A percentile compares a stretch with the other conserved stretches of the same genome.
Evolutionary conservation across 1,140 invertebrate genomes (phyloP).

Genomic region (Euura saliciscinereae): DNA sequence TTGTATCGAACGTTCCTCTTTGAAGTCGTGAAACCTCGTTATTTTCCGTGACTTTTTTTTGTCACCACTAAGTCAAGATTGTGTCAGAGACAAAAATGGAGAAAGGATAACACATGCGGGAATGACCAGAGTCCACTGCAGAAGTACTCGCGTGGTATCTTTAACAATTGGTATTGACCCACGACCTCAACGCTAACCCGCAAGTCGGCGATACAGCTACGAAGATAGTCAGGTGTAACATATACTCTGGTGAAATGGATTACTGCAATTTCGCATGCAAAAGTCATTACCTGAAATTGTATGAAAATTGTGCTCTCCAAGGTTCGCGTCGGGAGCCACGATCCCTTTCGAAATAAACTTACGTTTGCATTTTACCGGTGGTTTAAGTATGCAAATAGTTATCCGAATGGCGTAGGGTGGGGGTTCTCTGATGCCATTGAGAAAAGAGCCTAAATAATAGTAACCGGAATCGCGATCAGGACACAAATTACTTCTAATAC

Average conservation of each 20-base stretch:
- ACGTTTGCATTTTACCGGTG: background rate
- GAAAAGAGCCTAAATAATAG: too few species aligned
- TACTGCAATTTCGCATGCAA: conserved; percentile 55
- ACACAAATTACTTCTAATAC: too few species aligned
- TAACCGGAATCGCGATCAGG: too few species aligned
- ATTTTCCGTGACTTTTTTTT: too few species aligned
- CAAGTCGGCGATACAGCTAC: background rate
- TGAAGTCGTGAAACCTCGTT: too few species aligned
- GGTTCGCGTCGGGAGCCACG: background rate
- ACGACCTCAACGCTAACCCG: background rate
- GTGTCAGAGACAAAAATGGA: too few species aligned
- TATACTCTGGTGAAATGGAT: conserved; percentile 38
- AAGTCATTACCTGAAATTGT: conserved; percentile 56
- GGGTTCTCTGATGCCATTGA: too few species aligned
- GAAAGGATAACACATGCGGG: too few species aligned
- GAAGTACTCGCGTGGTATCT: background rate
- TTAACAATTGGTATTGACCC: conserved; percentile 1
- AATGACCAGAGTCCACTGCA: too few species aligned
- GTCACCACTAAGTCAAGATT: too few species aligned
- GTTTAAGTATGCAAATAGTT: background rate
- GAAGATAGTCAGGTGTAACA: background rate
- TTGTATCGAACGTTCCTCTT: too few species aligned
- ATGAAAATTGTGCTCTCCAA: conserved; percentile 44
- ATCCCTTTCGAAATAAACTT: background rate
- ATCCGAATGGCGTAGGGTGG: background rate